These are phyloP conservation scores for Bathynomus jamesi DNA, from an alignment of 1,140 invertebrate species.

Conservation along the genomic window DNA sequence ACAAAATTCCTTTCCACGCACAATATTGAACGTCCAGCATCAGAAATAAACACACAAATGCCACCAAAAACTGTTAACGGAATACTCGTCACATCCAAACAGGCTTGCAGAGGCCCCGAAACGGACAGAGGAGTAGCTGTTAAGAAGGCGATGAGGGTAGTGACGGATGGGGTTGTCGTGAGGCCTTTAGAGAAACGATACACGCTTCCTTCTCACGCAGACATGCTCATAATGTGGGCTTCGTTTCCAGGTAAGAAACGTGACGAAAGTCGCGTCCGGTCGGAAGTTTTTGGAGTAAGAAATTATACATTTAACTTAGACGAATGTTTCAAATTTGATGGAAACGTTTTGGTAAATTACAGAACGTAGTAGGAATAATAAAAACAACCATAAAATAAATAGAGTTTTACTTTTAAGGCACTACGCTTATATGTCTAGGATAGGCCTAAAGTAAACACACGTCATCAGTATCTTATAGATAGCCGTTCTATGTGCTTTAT, in stretches of 20 bases:
- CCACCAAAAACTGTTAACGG: too few species aligned
- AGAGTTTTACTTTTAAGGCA: not conserved
- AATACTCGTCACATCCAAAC: too few species aligned
- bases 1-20: too few species aligned
- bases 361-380: not conserved
- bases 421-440: not conserved
- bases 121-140: slow-evolving; percentile 30
- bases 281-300: too few species aligned
- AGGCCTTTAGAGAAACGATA: slow-evolving; percentile 7
- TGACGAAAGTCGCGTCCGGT: not conserved
- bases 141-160: slow-evolving; percentile 7
- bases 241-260: slow-evolving; percentile 5
- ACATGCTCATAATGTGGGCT: slow-evolving; percentile 28
- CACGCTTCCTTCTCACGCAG: slow-evolving; percentile 20
- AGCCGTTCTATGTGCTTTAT: too few species aligned
- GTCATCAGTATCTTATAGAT: too few species aligned
- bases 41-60: too few species aligned
- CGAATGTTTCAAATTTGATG: not conserved
- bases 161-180: not conserved
- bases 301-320: not conserved
- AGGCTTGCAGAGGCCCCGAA: slow-evolving; percentile 38
- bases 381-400: not conserved
- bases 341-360: too few species aligned
- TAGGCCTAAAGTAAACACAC: not conserved
- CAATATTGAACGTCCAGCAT: too few species aligned